A percentile compares a stretch with the other conserved stretches of the same genome.
phyloP scores from a whole-genome alignment of 2,888 invertebrate species.

The Clitarchus hookeri region DNA sequence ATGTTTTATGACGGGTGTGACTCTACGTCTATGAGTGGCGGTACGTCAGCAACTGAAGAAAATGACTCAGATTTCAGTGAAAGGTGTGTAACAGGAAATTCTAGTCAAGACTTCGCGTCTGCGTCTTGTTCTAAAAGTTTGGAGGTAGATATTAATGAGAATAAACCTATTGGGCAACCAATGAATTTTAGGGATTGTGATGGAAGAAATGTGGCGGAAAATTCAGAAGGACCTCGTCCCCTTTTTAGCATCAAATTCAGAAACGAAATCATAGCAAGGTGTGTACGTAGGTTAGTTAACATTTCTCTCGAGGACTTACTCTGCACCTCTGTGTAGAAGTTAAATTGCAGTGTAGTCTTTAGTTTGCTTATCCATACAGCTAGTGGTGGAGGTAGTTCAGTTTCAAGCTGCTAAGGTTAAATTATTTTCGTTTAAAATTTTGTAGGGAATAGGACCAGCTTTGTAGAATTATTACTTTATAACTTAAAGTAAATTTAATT shows the following conservation, averaged over 20 bases:
- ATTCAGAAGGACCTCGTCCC: constrained; percentile 40
- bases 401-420: too few species aligned
- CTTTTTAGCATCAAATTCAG: constrained; percentile 51
- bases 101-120: neutral
- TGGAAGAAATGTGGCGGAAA: neutral
- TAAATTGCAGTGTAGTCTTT: too few species aligned
- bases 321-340: too few species aligned
- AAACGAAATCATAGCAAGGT: constrained; percentile 49
- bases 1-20: constrained; percentile 25
- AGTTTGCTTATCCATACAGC: too few species aligned
- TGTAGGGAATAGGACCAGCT: too few species aligned
- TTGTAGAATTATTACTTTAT: too few species aligned
- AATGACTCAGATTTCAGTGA: constrained; percentile 29
- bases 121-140: neutral
- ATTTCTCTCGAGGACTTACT: too few species aligned
- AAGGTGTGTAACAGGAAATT: constrained; percentile 27
- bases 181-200: neutral
- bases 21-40: constrained; percentile 29
- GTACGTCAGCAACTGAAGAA: constrained; percentile 30
- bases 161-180: neutral
- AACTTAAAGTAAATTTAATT: too few species aligned
- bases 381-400: too few species aligned
- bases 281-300: constrained; percentile 19
- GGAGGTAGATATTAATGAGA: neutral
- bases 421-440: too few species aligned